A percentile compares a stretch with the other conserved stretches of the same genome.
These are phyloP conservation scores for Characodon lateralis DNA, from an alignment of 2,797 vertebrate species.

Conservation along the genomic window DNA sequence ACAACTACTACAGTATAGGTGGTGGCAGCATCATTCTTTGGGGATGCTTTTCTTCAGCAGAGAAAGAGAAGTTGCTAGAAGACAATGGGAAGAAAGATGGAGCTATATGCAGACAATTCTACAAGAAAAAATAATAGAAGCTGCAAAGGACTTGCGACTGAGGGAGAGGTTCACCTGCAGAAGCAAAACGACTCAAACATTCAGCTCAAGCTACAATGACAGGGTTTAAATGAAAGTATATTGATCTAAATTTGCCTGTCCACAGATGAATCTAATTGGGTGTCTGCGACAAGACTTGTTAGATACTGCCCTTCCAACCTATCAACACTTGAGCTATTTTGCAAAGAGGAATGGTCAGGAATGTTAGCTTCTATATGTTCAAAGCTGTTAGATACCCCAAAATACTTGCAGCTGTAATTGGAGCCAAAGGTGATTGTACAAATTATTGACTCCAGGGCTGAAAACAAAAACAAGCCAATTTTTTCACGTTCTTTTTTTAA, in stretches of 20 bases:
- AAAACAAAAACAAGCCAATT: background rate
- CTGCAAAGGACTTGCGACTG: background rate
- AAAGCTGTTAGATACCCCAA: background rate
- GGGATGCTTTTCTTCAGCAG: background rate
- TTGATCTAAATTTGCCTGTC: background rate
- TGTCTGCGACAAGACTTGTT: background rate
- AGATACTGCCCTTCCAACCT: background rate
- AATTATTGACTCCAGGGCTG: too few species aligned
- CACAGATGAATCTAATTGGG: background rate
- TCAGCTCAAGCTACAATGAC: background rate
- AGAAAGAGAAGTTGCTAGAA: background rate
- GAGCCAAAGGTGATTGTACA: too few species aligned
- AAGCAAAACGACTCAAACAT: background rate
- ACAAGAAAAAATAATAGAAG: background rate
- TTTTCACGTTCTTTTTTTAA: background rate
- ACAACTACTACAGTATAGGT: background rate
- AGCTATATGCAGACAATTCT: background rate
- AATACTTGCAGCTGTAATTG: too few species aligned
- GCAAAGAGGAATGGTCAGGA: background rate
- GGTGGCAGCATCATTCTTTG: background rate
- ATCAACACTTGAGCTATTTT: background rate
- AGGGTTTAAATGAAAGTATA: background rate
- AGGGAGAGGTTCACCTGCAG: background rate
- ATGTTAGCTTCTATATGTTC: background rate
- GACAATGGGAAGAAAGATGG: background rate